Conservation (phyloP, 2,797 vertebrate genomes). For the Geotrypetes seraphini region DNA sequence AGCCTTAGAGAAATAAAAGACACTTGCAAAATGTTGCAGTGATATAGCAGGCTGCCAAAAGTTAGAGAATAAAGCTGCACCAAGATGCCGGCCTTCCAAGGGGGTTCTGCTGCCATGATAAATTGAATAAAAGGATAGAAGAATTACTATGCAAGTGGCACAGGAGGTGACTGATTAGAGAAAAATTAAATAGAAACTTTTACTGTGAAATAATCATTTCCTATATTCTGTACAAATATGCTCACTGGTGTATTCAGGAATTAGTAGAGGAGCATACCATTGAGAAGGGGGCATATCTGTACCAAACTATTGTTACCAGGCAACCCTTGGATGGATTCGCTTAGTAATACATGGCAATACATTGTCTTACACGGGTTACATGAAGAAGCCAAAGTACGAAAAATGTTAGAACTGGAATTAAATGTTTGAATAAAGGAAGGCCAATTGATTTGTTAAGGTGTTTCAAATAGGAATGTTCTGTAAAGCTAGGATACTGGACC, state of each 20-base stretch:
- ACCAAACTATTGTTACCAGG: fast-evolving
- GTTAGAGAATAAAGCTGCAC: too few relatives aligned
- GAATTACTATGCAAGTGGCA: too few relatives aligned
- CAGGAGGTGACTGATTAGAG: not conserved
- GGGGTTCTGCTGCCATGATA: too few relatives aligned
- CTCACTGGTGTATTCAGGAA: not conserved
- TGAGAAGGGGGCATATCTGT: not conserved
- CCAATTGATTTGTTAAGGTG: not conserved
- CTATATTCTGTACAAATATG: too few relatives aligned
- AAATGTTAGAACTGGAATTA: not conserved
- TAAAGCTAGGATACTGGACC: not conserved
- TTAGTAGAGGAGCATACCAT: not conserved
- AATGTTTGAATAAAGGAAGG: not conserved
- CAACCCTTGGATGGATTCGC: fast-evolving
- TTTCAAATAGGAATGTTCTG: not conserved
- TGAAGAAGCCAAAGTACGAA: not conserved
- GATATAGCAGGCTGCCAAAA: too few relatives aligned
- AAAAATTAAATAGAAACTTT: too few relatives aligned
- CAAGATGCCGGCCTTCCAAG: too few relatives aligned
- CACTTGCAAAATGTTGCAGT: too few relatives aligned
- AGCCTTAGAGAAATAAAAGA: too few relatives aligned
- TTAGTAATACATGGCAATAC: not conserved
- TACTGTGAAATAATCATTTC: not conserved
- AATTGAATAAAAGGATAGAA: too few relatives aligned
- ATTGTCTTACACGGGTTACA: not conserved